These are phyloP conservation scores for Sorex maritimensis DNA, from an alignment of 2,797 vertebrate genomes.

Conservation along the genomic window DNA sequence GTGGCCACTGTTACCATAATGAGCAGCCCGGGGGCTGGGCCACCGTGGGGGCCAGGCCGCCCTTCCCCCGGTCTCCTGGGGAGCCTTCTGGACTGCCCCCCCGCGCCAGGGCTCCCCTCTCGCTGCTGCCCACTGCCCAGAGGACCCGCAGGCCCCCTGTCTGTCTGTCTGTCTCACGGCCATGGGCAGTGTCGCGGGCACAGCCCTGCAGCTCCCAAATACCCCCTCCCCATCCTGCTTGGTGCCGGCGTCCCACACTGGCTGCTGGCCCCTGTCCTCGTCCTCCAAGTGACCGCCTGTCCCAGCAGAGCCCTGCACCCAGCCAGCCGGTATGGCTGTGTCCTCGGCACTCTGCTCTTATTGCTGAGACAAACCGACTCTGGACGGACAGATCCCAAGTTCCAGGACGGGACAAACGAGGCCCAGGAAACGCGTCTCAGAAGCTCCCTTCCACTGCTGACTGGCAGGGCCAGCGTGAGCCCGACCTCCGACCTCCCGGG, in stretches of 20 bases:
- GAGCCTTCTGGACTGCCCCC: slow-evolving; percentile 61
- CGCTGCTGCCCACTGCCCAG: slow-evolving; percentile 69
- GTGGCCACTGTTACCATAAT: slow-evolving; percentile 84
- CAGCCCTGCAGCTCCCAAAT: slow-evolving; percentile 76
- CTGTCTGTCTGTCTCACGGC: slow-evolving; percentile 44
- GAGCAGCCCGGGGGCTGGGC: slow-evolving; percentile 68
- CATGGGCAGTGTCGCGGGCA: slow-evolving; percentile 58
- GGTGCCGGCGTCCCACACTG: not conserved
- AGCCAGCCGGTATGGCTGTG: slow-evolving; percentile 16
- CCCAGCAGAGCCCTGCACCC: not conserved
- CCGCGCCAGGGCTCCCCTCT: slow-evolving; percentile 40
- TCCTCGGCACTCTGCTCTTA: too few species aligned
- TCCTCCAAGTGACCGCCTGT: not conserved
- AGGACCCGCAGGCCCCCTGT: slow-evolving; percentile 51
- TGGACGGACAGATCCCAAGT: slow-evolving; percentile 42
- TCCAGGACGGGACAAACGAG: not conserved
- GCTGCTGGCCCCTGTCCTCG: not conserved
- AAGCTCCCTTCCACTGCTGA: not conserved
- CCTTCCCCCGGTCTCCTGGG: slow-evolving; percentile 57
- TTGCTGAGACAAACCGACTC: slow-evolving; percentile 28
- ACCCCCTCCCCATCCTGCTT: slow-evolving; percentile 67
- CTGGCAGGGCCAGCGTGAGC: not conserved
- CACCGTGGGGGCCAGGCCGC: slow-evolving; percentile 55
- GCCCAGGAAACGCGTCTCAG: not conserved
- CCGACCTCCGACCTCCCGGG: not conserved